Evolutionary conservation across 2,113 vertebrate genomes (phyloP), one percentile per base, ranked within the genome.

Genomic region (Dipodomys ordii): DNA sequence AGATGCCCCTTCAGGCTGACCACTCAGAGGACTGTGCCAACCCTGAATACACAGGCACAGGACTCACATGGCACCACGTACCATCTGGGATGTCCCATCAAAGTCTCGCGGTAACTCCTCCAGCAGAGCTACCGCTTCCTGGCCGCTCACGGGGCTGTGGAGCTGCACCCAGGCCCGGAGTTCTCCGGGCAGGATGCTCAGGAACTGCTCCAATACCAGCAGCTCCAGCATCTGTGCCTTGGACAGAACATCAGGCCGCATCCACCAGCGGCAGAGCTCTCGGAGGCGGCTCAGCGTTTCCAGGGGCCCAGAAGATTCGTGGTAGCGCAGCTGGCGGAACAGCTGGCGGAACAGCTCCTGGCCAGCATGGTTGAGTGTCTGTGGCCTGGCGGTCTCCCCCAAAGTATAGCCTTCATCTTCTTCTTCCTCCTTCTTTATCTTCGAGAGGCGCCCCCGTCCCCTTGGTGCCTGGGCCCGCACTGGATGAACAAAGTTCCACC

Each of bases 191-290:
- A 97, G 73, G 77, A 97, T 97, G 88, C 95, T 97, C 80, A 97
- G 86, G 80, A 97, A 96, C 69, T 97, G 97, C 71, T 97, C 97
- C 44, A 97, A 83, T 28, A 97, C 97, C 88, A 97, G 86, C 92
- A 97, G 88, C 83, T 97, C 97, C n/a, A 97, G 81, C 64, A 97
- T 97, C 94, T 97, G 96, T 6, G 80, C 90, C 94, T 97, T 97
- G 39, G 97, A 96, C 65, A 96, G 97, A 27, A 96, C 78, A 0
- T 97, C 97, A 3, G 97, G 97, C 94, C 97, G 83, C 49, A 97
- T 94, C 97, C 97, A 97, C 97, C 97, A 97, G 83, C 97, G 96
- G 65, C 96, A 97, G 25, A 97, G 97, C 76, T 97, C 97, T 80
- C 27, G 94, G 27, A 97, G 97, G 23, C 96, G 95, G 83, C 92